These are phyloP conservation scores for Folsomia candida DNA, from an alignment of 2,888 invertebrate genomes.

Conservation along the genomic window DNA sequence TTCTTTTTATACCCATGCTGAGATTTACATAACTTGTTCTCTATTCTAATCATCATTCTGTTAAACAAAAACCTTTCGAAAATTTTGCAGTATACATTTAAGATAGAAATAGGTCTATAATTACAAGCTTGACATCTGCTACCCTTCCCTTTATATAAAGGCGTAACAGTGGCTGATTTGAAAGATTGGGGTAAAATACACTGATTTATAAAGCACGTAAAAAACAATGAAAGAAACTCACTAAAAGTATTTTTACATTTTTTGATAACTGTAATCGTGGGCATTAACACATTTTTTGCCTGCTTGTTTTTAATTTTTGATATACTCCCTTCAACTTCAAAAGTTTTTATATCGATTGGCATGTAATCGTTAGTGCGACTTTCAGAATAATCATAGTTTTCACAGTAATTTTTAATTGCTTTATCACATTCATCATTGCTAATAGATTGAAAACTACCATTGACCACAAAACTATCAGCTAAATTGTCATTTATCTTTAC, in stretches of 20 bases:
- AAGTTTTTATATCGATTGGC: background rate
- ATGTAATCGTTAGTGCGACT: background rate
- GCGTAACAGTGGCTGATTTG: constrained; percentile 23
- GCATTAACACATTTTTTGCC: constrained; percentile 8
- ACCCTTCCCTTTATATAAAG: constrained; percentile 32
- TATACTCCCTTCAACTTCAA: background rate
- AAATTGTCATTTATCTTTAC: background rate
- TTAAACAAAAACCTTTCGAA: constrained; percentile 36
- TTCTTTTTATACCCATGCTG: constrained; percentile 45
- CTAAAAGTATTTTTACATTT: background rate
- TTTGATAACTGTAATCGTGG: constrained; percentile 9
- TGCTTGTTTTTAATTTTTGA: constrained; percentile 6
- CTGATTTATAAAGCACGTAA: constrained; percentile 11
- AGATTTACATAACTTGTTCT: constrained; percentile 20
- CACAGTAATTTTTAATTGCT: background rate
- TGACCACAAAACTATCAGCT: background rate
- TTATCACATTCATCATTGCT: too few relatives aligned
- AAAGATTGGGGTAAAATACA: constrained; percentile 6
- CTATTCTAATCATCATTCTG: constrained; percentile 19
- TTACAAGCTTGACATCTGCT: constrained; percentile 22
- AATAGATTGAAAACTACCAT: too few relatives aligned
- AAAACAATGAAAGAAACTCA: constrained; percentile 1
- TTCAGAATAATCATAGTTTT: background rate
- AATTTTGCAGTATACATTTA: constrained; percentile 35
- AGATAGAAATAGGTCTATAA: constrained; percentile 41